Base-by-base conservation (phyloP, 2,797 vertebrate species). In the Paratrypauchen microcephalus region DNA sequence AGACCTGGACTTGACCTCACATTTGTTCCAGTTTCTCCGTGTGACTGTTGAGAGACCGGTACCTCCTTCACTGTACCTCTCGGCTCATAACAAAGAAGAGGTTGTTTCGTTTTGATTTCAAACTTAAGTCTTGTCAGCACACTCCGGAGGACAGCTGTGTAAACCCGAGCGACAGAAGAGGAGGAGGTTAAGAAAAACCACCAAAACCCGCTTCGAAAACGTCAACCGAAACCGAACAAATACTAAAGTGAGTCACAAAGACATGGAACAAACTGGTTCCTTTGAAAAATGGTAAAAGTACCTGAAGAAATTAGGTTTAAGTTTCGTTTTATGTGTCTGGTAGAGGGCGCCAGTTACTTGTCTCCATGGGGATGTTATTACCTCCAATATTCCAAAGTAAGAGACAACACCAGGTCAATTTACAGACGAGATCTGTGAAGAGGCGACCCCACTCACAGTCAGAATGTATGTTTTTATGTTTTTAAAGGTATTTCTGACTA, bases 131-230 rank as follows among this genome's bases (percentile, higher is more conserved):
- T 48, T 52, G 74, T 82, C 82, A 80, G 74, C 73, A 73, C 72
- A 54, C 66, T 69, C 63, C 59, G 68, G 60, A 54, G 58, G 66
- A 74, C 85, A 87, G 75, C 85, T 83, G 83, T 76, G 70, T 69
- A 85, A 84, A 85, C 73, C 23, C 5, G 36, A 41, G 59, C 21
- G 59, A 39, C 59, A 41, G 32, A 12, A 24, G 52, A 23, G 9
- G 52, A 23, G 19, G n/a, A 9, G n/a, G 59, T 58, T 26, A 19
- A 32, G 58, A 36, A 39, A 58, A 60, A 60, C 2, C 32, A 15
- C 59, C 56, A 6, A 39, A 21, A 41, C 7, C 1, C 30, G 1
- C 32, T 61, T 8, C 19, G 19, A 18, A 32, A 60, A 16, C 56
- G 1, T 16, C 19, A 60, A 60, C 24, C 56, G 3, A 60, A 60